Base-by-base conservation (phyloP, 37 sponge, comb jelly and placozoan species). In the Geodia barretti region DNA sequence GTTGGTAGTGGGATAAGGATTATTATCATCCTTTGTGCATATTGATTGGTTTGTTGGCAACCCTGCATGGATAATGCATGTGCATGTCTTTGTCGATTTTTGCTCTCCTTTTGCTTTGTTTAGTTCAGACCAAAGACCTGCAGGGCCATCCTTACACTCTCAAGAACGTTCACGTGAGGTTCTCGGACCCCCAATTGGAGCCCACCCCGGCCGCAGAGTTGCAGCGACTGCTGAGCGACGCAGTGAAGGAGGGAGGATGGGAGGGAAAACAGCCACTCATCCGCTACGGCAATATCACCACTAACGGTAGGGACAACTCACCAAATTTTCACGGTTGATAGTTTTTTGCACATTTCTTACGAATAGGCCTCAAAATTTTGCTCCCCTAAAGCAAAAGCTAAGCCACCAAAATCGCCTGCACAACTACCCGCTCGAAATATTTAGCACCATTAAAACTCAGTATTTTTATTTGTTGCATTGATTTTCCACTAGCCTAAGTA, bases 51-150 rank as follows among this genome's bases (percentile, higher is more conserved):
- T 14, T 59, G 20, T 59, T 26, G 4, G 11, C 64, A 8, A 3
- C 64, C 64, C 4, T 30, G 29, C 64, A n/a, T n/a, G n/a, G n/a
- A n/a, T n/a, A n/a, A n/a, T n/a, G n/a, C n/a, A n/a, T n/a, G n/a
- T n/a, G n/a, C n/a, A n/a, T n/a, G n/a, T n/a, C 30, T 41, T 29
- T 80, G 1, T 35, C 30, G 41, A 2, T 63, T 35, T n/a, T n/a
- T n/a, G n/a, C n/a, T n/a, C n/a, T n/a, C n/a, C n/a, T n/a, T n/a
- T n/a, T n/a, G n/a, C n/a, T n/a, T n/a, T n/a, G n/a, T n/a, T n/a
- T n/a, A 93, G 93, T 63, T 19, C 93, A 79, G 41, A 70, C 90
- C 9, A 79, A 81, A 5, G 95, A 94, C 64, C 79, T 63, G 0
- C 89, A 84, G 37, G 88, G 91, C 7, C 95, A 88, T 20, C 62